Evolutionary conservation across 2,888 invertebrate genomes (phyloP), one percentile per base, ranked within the genome.

Genomic region (Augiades crinisus): DNA sequence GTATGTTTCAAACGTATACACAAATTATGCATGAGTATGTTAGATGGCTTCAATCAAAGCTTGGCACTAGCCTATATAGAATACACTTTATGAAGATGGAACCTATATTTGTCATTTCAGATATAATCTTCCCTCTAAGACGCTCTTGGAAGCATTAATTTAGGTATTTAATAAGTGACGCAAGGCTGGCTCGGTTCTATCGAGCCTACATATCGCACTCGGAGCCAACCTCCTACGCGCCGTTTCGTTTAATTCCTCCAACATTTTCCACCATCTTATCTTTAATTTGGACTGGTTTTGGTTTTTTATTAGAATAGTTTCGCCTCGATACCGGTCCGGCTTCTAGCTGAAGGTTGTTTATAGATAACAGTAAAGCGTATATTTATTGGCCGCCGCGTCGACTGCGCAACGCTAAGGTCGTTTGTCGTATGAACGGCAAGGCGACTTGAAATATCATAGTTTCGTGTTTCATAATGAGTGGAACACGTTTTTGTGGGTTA

Each of bases 281-380:
- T 78, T 61, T 72, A 75, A 80, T 81, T 81, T 76, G 74, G 78
- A 83, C 88, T 84, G 88, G 88, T 88, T 88, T 80, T 73, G 63
- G 78, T 79, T 79, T 85, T 81, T 84, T 82, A 83, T 81, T 81
- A 81, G 81, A 81, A 88, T 85, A 84, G 84, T 87, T 88, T 85
- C 78, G 86, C 87, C 69, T 76, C 80, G 73, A 82, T 82, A 85
- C 86, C 79, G 80, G 86, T 84, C 78, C 73, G 74, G 71, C 68
- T 68, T 61, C 67, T 72, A 73, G 72, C 78, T 78, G 81, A 81
- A 81, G 79, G 77, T 79, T 82, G 79, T 73, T 72, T 72, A 72
- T 74, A 84, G 85, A 83, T 86, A 89, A 87, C 87, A 87, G 87
- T 88, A 87, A 78, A 80, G 77, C 65, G 74, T 81, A 79, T 83